Percentiles rank a stretch among this genome's conserved stretches.
Conservation (phyloP, 2,113 vertebrate species). For the Noturus placidus region DNA sequence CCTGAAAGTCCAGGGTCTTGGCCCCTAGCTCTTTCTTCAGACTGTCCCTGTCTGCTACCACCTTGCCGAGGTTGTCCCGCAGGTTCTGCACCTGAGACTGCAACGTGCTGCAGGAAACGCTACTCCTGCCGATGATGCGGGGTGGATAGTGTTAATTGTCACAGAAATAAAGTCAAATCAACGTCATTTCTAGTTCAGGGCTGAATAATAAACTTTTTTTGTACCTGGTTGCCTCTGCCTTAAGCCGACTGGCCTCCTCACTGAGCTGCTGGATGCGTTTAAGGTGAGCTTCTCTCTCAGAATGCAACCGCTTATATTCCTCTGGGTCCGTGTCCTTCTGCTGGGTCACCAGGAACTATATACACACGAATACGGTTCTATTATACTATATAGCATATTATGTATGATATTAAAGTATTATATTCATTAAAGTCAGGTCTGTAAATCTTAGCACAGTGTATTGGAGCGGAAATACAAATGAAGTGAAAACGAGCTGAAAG, state of each 20-base stretch:
- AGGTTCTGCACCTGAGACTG: conserved; percentile 85
- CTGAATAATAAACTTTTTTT: background rate
- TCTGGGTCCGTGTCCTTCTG: conserved; percentile 94
- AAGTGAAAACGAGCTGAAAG: background rate
- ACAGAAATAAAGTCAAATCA: background rate
- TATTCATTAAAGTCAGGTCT: background rate
- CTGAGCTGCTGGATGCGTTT: conserved; percentile 92
- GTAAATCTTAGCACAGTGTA: background rate
- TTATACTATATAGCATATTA: background rate
- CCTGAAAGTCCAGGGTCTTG: conserved; percentile 84
- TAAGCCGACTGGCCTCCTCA: conserved; percentile 85
- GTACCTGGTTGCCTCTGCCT: conserved; percentile 85
- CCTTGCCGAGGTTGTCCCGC: conserved; percentile 80
- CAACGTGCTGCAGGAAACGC: conserved; percentile 77
- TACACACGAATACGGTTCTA: background rate
- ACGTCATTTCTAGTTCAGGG: background rate
- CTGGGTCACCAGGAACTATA: conserved; percentile 88
- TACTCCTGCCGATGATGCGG: conserved; percentile 69
- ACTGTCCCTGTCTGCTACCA: conserved; percentile 77
- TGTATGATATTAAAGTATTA: background rate
- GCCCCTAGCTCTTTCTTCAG: conserved; percentile 82
- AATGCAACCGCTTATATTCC: conserved; percentile 89
- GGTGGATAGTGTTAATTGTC: no score
- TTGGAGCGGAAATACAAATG: background rate
- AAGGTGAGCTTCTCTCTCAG: conserved; percentile 86